These are phyloP conservation scores for Crocodylus rhombifer DNA, from an alignment of 2,797 vertebrate species.

Conservation along the genomic window DNA sequence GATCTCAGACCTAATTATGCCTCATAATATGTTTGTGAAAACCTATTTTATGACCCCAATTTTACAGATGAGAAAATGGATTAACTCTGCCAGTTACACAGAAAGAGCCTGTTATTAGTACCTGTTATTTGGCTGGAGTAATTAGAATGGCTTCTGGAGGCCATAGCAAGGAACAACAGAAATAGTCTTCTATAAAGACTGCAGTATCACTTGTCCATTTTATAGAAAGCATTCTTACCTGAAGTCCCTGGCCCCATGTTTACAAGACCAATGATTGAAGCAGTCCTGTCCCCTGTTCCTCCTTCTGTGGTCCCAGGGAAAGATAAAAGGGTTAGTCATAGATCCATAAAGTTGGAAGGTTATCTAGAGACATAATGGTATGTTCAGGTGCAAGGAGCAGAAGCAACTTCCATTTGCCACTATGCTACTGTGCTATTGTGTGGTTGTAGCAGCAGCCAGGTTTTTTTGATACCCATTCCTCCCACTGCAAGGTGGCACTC, in stretches of 20 bases:
- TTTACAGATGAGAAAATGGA: not conserved
- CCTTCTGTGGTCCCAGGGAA: too few relatives aligned
- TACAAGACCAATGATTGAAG: not conserved
- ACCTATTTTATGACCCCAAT: not conserved
- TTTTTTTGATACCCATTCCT: too few relatives aligned
- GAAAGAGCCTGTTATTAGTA: not conserved
- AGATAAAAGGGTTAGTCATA: too few relatives aligned
- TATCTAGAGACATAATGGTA: too few relatives aligned
- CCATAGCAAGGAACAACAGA: not conserved
- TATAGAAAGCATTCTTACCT: not conserved
- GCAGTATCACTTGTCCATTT: too few relatives aligned
- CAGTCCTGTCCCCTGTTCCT: not conserved
- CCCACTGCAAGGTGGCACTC: too few relatives aligned
- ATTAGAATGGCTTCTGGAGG: not conserved
- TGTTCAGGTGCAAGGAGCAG: too few relatives aligned
- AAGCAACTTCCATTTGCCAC: too few relatives aligned
- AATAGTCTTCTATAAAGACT: not conserved
- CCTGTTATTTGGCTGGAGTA: not conserved
- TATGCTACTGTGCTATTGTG: too few relatives aligned
- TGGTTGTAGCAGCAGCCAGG: too few relatives aligned
- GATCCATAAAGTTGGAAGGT: too few relatives aligned
- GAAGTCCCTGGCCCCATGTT: not conserved
- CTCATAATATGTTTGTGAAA: too few relatives aligned
- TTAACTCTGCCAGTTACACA: not conserved
- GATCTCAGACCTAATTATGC: not conserved